A percentile compares a stretch with the other conserved stretches of the same genome.
phyloP scores from a whole-genome alignment of 2,888 invertebrate species.

The Argyresthia goedartella region DNA sequence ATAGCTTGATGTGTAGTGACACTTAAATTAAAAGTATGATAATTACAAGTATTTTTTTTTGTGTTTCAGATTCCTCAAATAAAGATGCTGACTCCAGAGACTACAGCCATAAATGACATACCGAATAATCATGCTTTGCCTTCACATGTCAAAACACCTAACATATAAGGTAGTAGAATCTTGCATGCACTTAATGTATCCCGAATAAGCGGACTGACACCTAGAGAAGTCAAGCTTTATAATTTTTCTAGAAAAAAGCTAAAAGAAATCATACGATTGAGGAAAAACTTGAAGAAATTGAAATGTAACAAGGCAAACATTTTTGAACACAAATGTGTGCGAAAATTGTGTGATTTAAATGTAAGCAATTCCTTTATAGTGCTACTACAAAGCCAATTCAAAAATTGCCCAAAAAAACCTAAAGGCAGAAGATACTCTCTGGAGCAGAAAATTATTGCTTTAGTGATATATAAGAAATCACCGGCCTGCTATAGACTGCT shows the following conservation, averaged over 20 bases:
- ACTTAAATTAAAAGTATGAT: no score
- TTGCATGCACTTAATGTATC: no score
- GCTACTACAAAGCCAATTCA: constrained; percentile 9
- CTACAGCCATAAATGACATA: no score
- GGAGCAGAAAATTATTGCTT: constrained; percentile 9
- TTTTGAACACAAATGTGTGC: constrained; percentile 2
- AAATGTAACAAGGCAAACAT: not conserved
- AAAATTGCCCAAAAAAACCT: constrained; percentile 9
- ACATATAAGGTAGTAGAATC: no score
- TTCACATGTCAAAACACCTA: no score
- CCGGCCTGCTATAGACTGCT: constrained; percentile 17
- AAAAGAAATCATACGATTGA: constrained; percentile 2
- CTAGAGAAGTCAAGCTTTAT: constrained; percentile 5
- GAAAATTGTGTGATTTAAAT: constrained; percentile 2
- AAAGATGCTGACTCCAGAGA: no score
- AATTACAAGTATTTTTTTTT: no score
- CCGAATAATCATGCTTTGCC: no score
- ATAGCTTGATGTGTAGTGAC: no score
- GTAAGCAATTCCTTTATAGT: constrained; percentile 5
- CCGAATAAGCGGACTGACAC: not conserved
- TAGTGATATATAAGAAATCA: constrained; percentile 17
- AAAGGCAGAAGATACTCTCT: constrained; percentile 9
- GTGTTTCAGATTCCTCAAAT: no score
- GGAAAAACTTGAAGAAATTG: constrained; percentile 3
- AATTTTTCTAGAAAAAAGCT: constrained; percentile 1